phyloP scores from a whole-genome alignment of 2,797 vertebrate species.

The Hephaestus fuliginosus region DNA sequence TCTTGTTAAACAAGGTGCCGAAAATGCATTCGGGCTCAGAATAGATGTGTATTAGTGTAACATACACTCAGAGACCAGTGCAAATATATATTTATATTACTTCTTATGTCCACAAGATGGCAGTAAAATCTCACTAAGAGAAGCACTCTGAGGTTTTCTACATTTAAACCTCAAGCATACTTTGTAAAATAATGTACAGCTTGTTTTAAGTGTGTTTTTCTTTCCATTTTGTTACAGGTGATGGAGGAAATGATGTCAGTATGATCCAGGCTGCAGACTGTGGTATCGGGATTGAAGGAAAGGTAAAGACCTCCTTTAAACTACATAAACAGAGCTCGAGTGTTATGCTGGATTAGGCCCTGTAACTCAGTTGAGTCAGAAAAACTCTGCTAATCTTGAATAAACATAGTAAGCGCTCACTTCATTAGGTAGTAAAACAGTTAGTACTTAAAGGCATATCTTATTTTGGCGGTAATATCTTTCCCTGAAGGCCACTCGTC shows the following conservation, averaged over 20 bases:
- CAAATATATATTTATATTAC: not conserved
- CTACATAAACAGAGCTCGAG: too few species aligned
- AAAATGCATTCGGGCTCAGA: not conserved
- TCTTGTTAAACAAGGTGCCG: not conserved
- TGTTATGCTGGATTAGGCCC: too few species aligned
- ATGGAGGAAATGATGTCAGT: slow-evolving; percentile 98
- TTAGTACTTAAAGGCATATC: not conserved
- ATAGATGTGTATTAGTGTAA: not conserved
- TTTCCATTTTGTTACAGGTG: slow-evolving; percentile 83
- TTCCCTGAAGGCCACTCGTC: not conserved
- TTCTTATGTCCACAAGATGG: slow-evolving; percentile 71
- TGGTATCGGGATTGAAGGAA: slow-evolving; percentile 88
- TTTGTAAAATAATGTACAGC: not conserved
- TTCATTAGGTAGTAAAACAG: not conserved
- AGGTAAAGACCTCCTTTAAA: slow-evolving; percentile 69
- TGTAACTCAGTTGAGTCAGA: too few species aligned
- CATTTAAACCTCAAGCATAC: not conserved
- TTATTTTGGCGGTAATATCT: not conserved
- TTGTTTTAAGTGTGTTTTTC: not conserved
- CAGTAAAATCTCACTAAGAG: slow-evolving; percentile 42
- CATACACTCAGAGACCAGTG: not conserved
- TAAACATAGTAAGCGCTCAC: not conserved
- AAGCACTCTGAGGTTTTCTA: not conserved
- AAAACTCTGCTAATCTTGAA: not conserved
- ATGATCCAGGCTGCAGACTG: slow-evolving; percentile 96